Base-by-base conservation (phyloP, 2,113 vertebrate species). In the Ageneiosus marmoratus region DNA sequence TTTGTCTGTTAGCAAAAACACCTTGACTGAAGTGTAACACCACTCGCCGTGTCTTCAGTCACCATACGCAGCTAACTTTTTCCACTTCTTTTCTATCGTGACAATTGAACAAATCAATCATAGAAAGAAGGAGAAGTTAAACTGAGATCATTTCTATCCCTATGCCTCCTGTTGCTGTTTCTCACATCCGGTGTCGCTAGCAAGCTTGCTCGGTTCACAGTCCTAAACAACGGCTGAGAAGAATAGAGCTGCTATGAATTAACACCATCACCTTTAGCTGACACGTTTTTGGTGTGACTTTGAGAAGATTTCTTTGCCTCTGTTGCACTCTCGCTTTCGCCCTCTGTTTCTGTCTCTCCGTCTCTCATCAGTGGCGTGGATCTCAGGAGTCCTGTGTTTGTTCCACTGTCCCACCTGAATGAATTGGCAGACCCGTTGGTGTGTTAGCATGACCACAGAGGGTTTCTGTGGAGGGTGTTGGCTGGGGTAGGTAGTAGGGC, bases 231-330 rank as follows among this genome's bases (percentile, higher is more conserved):
- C 51, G 48, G 62, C 69, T 70, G 85, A 79, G 46, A 44, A 79
- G 62, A 34, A 70, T 76, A 55, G 50, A 81, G 50, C 58, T 76
- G 84, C 77, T 67, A 74, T 60, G 70, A 85, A 83, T 85, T 74
- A 86, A 62, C 85, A 70, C 81, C 75, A 11, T 83, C 81, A 81
- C 56, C 83, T 86, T 79, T 72, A n/a, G 50, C 81, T 76, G 53
- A 86, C 46, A 65, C 51, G 20, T 53, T 83, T 58, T 32, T 32
- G n/a, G 79, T 85, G 81, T 85, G 78, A 87, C 83, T 84, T 85
- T 79, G 48, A 50, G 37, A 41, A 77, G 24, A 58, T 41, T 67
- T 65, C 62, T 44, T 81, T 73, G 58, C 44, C 81, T 63, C 16
- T 1, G 12, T 37, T 29, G 56, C 44, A 18, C 44, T 82, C 18